Percentiles rank a stretch among this genome's conserved stretches.
phyloP scores from a whole-genome alignment of 23 tunicate species.

The Oikopleura dioica region DNA sequence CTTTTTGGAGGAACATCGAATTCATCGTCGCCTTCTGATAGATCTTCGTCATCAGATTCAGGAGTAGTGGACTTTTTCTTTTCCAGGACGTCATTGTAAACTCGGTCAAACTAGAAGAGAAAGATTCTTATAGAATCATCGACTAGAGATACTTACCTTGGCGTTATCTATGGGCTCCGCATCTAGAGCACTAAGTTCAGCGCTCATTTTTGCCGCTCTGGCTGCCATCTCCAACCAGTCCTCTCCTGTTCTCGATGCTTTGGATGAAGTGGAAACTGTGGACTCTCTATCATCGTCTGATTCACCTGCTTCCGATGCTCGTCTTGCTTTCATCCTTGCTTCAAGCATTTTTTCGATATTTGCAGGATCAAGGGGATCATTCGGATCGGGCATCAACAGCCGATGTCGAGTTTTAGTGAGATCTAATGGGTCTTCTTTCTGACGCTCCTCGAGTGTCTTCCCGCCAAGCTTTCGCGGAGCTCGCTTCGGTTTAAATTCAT shows the following conservation, averaged over 20 bases:
- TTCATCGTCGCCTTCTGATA: background rate
- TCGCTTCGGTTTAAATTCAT: background rate
- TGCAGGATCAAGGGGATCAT: background rate
- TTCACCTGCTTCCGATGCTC: background rate
- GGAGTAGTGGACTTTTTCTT: background rate
- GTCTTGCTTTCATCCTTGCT: background rate
- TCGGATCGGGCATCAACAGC: background rate
- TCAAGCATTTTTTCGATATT: background rate
- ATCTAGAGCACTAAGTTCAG: background rate
- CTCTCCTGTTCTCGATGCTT: background rate
- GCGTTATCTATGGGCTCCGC: background rate
- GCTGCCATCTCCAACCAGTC: background rate
- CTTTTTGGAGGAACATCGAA: background rate
- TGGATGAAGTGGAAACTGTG: background rate
- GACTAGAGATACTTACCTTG: no score
- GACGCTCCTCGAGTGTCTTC: background rate
- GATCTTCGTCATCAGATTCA: background rate
- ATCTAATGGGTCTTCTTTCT: background rate
- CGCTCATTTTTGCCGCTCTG: background rate
- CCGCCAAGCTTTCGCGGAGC: background rate
- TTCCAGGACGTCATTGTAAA: background rate
- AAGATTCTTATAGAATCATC: no score
- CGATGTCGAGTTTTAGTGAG: background rate
- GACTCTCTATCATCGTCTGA: background rate
- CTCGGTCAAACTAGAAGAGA: background rate